Conservation (phyloP, 2,797 vertebrate species). For the Pristis pectinata region DNA sequence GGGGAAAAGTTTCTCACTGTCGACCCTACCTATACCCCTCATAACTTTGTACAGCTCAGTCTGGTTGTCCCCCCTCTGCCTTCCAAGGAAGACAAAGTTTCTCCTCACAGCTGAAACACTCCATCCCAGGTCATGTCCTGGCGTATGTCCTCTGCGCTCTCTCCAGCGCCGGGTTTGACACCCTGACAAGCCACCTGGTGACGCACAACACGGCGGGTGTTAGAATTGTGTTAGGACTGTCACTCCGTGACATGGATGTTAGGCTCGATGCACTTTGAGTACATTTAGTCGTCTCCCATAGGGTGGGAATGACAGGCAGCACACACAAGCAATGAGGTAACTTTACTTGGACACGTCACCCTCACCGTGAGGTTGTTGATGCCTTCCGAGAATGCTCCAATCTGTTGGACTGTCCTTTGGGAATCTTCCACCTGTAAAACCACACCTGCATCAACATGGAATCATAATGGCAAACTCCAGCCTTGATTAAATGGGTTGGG, state of each 20-base stretch:
- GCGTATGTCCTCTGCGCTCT: no score
- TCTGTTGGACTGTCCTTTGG: constrained; percentile 75
- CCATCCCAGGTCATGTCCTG: no score
- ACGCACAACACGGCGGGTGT: neutral
- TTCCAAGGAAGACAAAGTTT: no score
- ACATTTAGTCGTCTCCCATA: neutral
- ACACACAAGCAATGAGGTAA: neutral
- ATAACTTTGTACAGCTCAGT: no score
- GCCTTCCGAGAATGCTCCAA: constrained; percentile 82
- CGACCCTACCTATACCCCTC: no score
- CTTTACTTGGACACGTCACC: constrained; percentile 37
- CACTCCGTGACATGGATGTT: neutral
- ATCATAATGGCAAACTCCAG: neutral
- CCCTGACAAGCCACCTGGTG: neutral
- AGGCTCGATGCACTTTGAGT: neutral
- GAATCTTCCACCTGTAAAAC: constrained; percentile 79
- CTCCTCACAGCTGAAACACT: no score
- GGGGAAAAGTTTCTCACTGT: no score
- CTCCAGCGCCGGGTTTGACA: no score
- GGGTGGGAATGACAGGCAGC: neutral
- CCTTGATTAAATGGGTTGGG: neutral
- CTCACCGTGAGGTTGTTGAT: constrained; percentile 87
- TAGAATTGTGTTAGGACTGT: neutral
- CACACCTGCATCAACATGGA: constrained; percentile 49
- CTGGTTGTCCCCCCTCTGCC: no score